Base-by-base conservation (phyloP, 2,888 invertebrate species). In the Strigamia crassipes region DNA sequence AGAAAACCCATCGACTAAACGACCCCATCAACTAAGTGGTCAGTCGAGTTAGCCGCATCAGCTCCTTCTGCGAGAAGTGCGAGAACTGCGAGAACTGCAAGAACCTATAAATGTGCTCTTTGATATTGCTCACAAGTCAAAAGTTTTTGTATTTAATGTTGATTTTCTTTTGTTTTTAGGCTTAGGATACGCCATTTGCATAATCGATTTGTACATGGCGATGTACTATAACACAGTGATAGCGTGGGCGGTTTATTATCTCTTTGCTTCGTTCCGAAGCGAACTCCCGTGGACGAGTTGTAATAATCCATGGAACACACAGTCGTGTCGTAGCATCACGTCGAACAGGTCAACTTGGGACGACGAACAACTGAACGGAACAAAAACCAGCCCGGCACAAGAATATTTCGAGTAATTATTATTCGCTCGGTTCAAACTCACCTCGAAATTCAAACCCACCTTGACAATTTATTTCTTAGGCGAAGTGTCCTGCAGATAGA, bases 181-280 rank as follows among this genome's bases (percentile, higher is more conserved):
- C 85, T 94, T 97, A 81, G 97, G 97, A 81, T 97, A 97, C 89
- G 96, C 97, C 12, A 97, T 97, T 87, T 97, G 97, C 88, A 91
- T 97, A 87, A 95, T 97, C 86, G 96, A 97, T 89, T 92, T 97
- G 87, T 97, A 97, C 90, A 88, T 90, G 92, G 95, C 95, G 85
- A 97, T 97, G 94, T 97, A 96, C 90, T 97, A 97, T 91, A 97
- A 97, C 90, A 96, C 97, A 79, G 95, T 97, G 88, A 97, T 97
- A 86, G 96, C 96, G 78, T 97, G 97, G 96, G 96, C 96, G 77
- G 93, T 96, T 81, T 96, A 96, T 89, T 96, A 96, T 89, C 91
- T 96, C 84, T 91, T 95, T 85, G 94, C 94, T 15, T 95, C 95
- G 84, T 93, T 95, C 88, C 82, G 82, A 21, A 92, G 92, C 87